Conservation (phyloP, 2,888 invertebrate genomes). For the Idaea dimidiata region DNA sequence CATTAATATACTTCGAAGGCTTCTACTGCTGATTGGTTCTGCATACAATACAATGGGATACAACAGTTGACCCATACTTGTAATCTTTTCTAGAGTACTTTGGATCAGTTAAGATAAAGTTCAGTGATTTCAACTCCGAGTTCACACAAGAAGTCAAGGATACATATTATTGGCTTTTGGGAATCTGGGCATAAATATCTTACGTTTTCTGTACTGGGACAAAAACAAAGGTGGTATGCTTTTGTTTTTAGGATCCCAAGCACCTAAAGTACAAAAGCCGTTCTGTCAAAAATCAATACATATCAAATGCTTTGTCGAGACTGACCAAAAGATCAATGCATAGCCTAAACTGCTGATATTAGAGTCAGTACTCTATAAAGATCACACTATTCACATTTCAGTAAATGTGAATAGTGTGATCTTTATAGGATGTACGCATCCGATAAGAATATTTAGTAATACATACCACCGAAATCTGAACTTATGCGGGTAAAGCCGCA, state of each 20-base stretch:
- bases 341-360: too few relatives aligned
- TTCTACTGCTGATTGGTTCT: constrained; percentile 60
- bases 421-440: too few relatives aligned
- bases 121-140: constrained; percentile 51
- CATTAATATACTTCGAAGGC: constrained; percentile 64
- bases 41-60: constrained; percentile 64
- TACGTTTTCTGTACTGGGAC: constrained; percentile 50
- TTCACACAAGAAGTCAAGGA: constrained; percentile 59
- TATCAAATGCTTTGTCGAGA: too few relatives aligned
- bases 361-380: too few relatives aligned
- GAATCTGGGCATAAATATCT: constrained; percentile 59
- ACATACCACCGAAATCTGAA: too few relatives aligned
- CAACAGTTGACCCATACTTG: constrained; percentile 47
- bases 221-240: constrained; percentile 62
- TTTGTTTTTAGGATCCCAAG: constrained; percentile 54
- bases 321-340: too few relatives aligned
- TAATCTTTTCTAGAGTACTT: constrained; percentile 58
- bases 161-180: constrained; percentile 51
- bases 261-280: constrained; percentile 56
- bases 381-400: too few relatives aligned
- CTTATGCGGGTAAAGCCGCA: too few relatives aligned
- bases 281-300: constrained; percentile 42
- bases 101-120: constrained; percentile 62
- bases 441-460: too few relatives aligned
- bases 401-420: too few relatives aligned